A percentile compares a stretch with the other conserved stretches of the same genome.
These are phyloP conservation scores for Brachionus manjavacas DNA, from an alignment of 1,140 invertebrate genomes.

Conservation along the genomic window DNA sequence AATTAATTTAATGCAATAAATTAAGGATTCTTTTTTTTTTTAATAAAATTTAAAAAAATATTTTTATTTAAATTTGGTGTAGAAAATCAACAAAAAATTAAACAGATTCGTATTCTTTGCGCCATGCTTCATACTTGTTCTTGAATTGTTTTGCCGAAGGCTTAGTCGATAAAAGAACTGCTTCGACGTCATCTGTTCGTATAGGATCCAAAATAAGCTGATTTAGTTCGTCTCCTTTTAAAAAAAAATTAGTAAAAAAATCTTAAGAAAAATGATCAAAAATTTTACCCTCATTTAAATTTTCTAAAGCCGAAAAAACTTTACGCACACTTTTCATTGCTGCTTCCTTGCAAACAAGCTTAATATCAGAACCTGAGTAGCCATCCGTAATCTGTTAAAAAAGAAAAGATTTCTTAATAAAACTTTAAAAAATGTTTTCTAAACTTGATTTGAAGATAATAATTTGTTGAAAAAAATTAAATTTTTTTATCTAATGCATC, in stretches of 20 bases:
- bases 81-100: constrained; percentile 46
- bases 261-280: background rate
- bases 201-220: constrained; percentile 57
- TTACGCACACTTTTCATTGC: constrained; percentile 61
- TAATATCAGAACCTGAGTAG: constrained; percentile 83
- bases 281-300: constrained; percentile 51
- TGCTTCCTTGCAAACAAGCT: constrained; percentile 79
- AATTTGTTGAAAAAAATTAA: too few relatives aligned
- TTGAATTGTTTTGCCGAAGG: constrained; percentile 57
- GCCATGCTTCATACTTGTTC: constrained; percentile 59
- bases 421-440: too few relatives aligned
- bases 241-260: background rate
- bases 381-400: constrained; percentile 62
- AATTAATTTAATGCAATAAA: background rate
- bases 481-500: too few relatives aligned
- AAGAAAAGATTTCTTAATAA: too few relatives aligned
- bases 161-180: constrained; percentile 58
- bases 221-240: background rate
- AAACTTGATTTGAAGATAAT: too few relatives aligned
- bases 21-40: background rate
- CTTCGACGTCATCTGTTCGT: constrained; percentile 58
- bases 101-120: constrained; percentile 59
- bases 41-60: background rate
- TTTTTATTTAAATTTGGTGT: background rate
- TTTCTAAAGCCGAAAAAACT: constrained; percentile 59